phyloP scores from a whole-genome alignment of 2,888 invertebrate genomes.

The Agonopterix arenella region DNA sequence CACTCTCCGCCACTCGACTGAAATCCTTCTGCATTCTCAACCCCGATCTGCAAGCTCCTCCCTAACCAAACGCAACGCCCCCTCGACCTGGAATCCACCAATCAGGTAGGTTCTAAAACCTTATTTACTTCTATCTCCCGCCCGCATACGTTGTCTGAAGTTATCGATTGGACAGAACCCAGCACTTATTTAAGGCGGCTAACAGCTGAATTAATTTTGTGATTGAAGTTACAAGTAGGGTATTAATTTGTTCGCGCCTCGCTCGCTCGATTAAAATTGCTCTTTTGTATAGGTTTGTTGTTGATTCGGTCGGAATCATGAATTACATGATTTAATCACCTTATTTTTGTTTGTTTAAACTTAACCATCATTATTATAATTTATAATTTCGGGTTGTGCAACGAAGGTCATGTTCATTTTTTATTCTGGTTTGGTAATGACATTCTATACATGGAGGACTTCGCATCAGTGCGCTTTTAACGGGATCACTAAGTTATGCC shows the following conservation, averaged over 20 bases:
- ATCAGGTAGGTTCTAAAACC: conserved; percentile 38
- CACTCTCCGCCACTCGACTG: not conserved
- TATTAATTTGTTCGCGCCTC: conserved; percentile 40
- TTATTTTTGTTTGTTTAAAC: too few relatives aligned
- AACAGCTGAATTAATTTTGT: conserved; percentile 69
- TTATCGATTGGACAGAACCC: conserved; percentile 66
- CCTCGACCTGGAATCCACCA: conserved; percentile 26
- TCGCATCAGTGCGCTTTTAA: too few relatives aligned
- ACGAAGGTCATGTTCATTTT: too few relatives aligned
- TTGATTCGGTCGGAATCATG: too few relatives aligned
- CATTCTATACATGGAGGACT: too few relatives aligned
- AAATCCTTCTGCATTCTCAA: conserved; percentile 3
- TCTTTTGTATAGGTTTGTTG: too few relatives aligned
- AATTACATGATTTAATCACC: too few relatives aligned
- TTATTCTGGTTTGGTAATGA: too few relatives aligned
- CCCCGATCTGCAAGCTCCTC: conserved; percentile 36
- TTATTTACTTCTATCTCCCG: conserved; percentile 67
- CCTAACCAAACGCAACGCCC: conserved; percentile 13
- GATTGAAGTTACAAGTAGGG: conserved; percentile 68
- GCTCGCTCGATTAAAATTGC: conserved; percentile 4
- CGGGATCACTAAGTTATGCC: too few relatives aligned
- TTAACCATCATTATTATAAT: too few relatives aligned
- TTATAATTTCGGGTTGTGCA: too few relatives aligned
- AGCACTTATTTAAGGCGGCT: conserved; percentile 67
- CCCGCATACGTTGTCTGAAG: conserved; percentile 51